Percentiles rank a stretch among this genome's conserved stretches.
phyloP scores from a whole-genome alignment of 2,888 invertebrate genomes.

The Ephialtes manifestator region DNA sequence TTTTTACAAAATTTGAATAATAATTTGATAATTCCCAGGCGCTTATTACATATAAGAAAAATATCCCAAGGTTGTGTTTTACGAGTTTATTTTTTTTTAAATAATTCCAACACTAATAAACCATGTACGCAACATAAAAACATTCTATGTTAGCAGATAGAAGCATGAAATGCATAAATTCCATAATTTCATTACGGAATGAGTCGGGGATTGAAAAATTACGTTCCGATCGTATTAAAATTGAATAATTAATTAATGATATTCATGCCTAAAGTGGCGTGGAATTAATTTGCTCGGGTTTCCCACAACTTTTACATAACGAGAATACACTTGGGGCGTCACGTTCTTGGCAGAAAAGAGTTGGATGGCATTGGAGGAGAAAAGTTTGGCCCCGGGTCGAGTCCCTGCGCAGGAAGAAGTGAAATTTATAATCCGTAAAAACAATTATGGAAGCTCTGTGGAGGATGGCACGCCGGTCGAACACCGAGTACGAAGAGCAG shows the following conservation, averaged over 20 bases:
- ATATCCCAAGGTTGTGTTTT: no score
- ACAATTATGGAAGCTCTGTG: constrained; percentile 81
- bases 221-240: neutral
- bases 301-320: constrained; percentile 12
- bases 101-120: no score
- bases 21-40: no score
- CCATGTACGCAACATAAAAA: no score
- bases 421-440: constrained; percentile 85
- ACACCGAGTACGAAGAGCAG: constrained; percentile 52
- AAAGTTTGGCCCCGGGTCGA: constrained; percentile 52
- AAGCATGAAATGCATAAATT: no score
- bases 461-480: constrained; percentile 38
- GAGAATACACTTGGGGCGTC: constrained; percentile 10
- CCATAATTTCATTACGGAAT: no score
- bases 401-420: constrained; percentile 69
- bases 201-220: no score
- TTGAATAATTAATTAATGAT: constrained; percentile 33
- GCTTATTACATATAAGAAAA: no score
- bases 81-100: no score
- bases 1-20: no score
- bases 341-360: constrained; percentile 15
- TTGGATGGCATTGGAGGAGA: constrained; percentile 23
- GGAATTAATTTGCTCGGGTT: constrained; percentile 42
- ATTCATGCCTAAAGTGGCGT: constrained; percentile 37
- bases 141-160: no score